phyloP scores from a whole-genome alignment of 2,888 invertebrate species.

The Eulithis testata region DNA sequence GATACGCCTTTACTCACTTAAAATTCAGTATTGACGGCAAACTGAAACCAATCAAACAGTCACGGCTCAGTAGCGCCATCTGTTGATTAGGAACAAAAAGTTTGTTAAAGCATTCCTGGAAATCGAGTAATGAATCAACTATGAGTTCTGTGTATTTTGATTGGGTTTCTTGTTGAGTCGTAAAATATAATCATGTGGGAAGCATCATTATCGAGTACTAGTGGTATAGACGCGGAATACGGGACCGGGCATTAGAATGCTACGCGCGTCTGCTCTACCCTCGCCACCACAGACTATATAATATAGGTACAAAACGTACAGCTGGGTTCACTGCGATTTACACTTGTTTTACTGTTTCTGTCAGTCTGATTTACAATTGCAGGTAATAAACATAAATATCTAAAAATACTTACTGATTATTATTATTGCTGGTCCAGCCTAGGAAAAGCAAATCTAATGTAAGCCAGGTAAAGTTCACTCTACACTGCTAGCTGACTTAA shows the following conservation, averaged over 20 bases:
- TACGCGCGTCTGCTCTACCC: slow-evolving; percentile 56
- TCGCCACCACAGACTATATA: slow-evolving; percentile 33
- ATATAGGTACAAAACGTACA: slow-evolving; percentile 1
- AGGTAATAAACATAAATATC: too few relatives aligned
- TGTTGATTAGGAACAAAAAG: slow-evolving; percentile 24
- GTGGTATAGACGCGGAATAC: slow-evolving; percentile 44
- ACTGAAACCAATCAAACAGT: slow-evolving; percentile 22
- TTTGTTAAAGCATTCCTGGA: slow-evolving; percentile 22
- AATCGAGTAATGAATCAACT: slow-evolving; percentile 11
- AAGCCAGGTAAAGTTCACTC: neutral
- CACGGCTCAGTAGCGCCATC: slow-evolving; percentile 25
- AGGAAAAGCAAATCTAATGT: neutral
- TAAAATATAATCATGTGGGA: slow-evolving; percentile 8
- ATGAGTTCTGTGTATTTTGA: slow-evolving; percentile 10
- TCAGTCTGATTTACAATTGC: neutral
- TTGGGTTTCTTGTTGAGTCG: slow-evolving; percentile 6
- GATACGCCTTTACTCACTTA: slow-evolving; percentile 5
- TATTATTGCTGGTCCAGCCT: too few relatives aligned
- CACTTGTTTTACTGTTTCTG: neutral
- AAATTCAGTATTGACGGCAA: slow-evolving; percentile 2
- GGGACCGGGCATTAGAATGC: slow-evolving; percentile 65
- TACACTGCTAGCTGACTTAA: neutral
- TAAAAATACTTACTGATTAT: too few relatives aligned
- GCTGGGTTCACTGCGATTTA: slow-evolving; percentile 5
- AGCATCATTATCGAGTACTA: slow-evolving; percentile 21